phyloP scores from a whole-genome alignment of 2,113 vertebrate genomes.

The Actenoides hombroni region DNA sequence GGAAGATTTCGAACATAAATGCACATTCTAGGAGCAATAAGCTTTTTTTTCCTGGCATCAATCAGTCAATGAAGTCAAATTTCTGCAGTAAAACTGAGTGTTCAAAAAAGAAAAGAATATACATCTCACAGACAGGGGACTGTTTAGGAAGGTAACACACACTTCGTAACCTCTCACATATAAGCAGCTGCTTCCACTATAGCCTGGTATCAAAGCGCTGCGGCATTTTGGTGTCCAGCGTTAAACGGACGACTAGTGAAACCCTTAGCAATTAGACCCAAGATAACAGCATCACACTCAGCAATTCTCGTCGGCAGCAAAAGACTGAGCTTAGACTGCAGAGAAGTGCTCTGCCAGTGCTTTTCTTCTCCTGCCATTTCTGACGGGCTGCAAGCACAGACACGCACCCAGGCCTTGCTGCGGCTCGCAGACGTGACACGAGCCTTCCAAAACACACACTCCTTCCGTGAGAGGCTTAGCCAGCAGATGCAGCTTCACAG shows the following conservation, averaged over 20 bases:
- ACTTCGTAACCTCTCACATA: not conserved
- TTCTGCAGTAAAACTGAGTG: not conserved
- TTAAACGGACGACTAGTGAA: not conserved
- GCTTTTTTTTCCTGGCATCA: not conserved
- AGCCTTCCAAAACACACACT: not conserved
- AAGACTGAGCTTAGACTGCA: not conserved
- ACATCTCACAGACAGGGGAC: not conserved
- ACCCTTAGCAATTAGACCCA: not conserved
- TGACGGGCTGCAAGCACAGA: conserved; percentile 11
- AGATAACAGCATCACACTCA: not conserved
- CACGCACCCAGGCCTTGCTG: not conserved
- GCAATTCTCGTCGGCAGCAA: not conserved
- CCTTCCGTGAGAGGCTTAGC: not conserved
- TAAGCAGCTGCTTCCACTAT: not conserved
- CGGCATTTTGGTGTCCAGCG: not conserved
- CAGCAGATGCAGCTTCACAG: not conserved
- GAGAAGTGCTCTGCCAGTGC: not conserved
- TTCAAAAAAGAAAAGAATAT: not conserved
- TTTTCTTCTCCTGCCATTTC: not conserved
- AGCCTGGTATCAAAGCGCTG: not conserved
- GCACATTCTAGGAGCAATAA: not conserved
- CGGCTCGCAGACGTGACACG: not conserved
- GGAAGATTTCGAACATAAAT: not conserved
- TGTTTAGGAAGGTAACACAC: not conserved
- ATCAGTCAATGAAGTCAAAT: not conserved